phyloP scores from a whole-genome alignment of 1,140 invertebrate genomes.

The Chironomus tepperi region DNA sequence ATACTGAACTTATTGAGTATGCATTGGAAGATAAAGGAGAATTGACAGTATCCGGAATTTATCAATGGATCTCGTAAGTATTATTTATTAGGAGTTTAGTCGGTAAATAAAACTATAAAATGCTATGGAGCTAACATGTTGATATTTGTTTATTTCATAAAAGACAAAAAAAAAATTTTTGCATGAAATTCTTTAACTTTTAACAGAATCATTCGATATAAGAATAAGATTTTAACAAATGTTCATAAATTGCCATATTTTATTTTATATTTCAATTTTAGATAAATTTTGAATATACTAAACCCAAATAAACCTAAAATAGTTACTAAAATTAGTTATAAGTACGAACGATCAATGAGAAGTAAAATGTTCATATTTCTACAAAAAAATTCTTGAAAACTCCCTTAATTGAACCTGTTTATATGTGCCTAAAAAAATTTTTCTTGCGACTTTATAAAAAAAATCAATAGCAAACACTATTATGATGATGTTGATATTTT shows the following conservation, averaged over 20 bases:
- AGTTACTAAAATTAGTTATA: no score
- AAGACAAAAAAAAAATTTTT: not conserved
- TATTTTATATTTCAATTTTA: no score
- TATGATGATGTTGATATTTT: not conserved
- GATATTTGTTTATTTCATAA: conserved; percentile 26
- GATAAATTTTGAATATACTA: no score
- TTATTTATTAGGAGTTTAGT: no score
- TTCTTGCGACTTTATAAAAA: not conserved
- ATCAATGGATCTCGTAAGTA: conserved; percentile 88
- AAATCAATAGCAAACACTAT: conserved; percentile 8
- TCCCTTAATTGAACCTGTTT: not conserved
- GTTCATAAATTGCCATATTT: no score
- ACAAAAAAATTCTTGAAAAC: no score
- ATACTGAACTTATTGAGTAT: conserved; percentile 79
- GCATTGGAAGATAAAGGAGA: conserved; percentile 73
- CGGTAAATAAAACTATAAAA: conserved; percentile 19
- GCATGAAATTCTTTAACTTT: no score
- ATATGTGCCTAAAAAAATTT: not conserved
- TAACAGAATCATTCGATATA: no score
- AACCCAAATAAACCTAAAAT: no score
- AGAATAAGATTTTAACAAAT: no score
- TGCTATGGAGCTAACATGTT: conserved; percentile 25
- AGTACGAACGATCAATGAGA: no score
- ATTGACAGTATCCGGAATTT: conserved; percentile 81
- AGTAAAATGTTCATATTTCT: no score